phyloP scores from a whole-genome alignment of 2,888 invertebrate species.

The Antitype chi region DNA sequence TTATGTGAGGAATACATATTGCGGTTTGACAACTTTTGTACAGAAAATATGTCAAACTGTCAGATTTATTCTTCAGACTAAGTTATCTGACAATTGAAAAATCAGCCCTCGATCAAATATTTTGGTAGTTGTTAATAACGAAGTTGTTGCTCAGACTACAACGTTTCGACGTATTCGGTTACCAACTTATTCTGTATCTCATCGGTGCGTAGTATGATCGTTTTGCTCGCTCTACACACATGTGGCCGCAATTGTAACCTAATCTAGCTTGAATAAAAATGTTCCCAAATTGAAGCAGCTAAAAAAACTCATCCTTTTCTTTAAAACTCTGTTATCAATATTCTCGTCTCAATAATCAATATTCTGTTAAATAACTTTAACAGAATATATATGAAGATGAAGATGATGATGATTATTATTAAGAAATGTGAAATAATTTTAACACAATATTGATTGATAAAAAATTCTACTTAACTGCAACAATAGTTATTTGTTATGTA shows the following conservation, averaged over 20 bases:
- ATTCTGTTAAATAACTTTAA: too few relatives aligned
- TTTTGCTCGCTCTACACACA: background rate
- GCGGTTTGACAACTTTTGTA: too few relatives aligned
- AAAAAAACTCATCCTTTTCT: background rate
- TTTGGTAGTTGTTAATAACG: background rate
- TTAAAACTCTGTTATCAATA: background rate
- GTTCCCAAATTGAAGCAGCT: background rate
- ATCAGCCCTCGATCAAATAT: background rate
- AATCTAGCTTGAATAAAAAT: background rate
- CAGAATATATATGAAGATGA: too few relatives aligned
- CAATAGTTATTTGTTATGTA: too few relatives aligned
- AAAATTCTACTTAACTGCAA: background rate
- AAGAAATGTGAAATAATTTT: background rate
- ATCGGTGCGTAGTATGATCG: background rate
- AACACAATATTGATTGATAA: background rate
- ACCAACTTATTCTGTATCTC: background rate
- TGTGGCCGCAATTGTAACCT: constrained; percentile 1
- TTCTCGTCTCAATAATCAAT: too few relatives aligned
- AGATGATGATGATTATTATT: too few relatives aligned
- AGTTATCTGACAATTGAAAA: too few relatives aligned
- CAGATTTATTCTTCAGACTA: too few relatives aligned
- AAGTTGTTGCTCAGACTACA: background rate
- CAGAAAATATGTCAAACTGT: too few relatives aligned
- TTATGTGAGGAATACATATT: too few relatives aligned
- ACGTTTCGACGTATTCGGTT: background rate